Percentiles rank a stretch among this genome's conserved stretches.
Conservation (phyloP, 2,113 vertebrate species). For the Rhombomys opimus region DNA sequence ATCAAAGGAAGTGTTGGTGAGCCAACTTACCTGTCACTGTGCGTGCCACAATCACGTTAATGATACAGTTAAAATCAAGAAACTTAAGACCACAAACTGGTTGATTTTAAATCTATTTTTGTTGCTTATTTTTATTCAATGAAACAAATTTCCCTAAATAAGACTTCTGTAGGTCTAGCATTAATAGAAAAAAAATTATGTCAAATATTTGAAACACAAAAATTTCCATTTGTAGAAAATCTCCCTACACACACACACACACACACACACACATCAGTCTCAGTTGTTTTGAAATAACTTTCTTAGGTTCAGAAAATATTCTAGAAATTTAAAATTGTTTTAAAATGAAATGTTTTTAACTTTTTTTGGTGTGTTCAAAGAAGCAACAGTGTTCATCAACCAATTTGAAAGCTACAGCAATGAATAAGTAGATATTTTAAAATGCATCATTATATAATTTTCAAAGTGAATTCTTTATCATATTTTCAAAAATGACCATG, state of each 20-base stretch:
- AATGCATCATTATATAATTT: background rate
- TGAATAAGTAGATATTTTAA: background rate
- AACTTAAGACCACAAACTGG: background rate
- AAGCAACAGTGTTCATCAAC: background rate
- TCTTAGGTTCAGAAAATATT: background rate
- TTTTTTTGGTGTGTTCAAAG: background rate
- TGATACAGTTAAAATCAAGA: background rate
- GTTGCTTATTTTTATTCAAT: background rate
- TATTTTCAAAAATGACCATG: background rate
- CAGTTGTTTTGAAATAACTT: background rate
- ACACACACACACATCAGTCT: background rate
- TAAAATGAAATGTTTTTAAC: conserved; percentile 19
- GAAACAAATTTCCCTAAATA: background rate
- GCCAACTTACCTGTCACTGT: background rate
- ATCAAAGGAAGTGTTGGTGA: background rate
- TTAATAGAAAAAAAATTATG: conserved; percentile 2
- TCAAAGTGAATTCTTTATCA: background rate
- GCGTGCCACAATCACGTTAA: conserved; percentile 2
- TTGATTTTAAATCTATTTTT: background rate
- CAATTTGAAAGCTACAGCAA: background rate
- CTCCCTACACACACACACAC: too few relatives aligned
- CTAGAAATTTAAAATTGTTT: background rate
- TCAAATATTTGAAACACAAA: background rate
- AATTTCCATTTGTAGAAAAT: conserved; percentile 23
- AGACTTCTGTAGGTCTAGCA: background rate